phyloP scores from a whole-genome alignment of 2,797 vertebrate genomes.

The Neopelma chrysocephalum region DNA sequence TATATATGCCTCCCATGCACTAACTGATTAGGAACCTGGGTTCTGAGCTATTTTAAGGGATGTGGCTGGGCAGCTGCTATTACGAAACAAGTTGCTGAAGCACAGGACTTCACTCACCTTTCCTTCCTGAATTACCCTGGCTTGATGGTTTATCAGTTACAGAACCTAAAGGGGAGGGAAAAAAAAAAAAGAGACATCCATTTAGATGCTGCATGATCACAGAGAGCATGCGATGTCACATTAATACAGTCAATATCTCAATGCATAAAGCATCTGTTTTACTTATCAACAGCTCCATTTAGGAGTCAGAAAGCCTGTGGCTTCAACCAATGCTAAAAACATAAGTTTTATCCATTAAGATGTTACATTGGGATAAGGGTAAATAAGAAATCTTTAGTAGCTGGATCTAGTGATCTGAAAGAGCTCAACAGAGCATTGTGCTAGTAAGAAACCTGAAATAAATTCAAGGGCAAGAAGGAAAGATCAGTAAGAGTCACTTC shows the following conservation, averaged over 20 bases:
- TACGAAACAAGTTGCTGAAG: conserved; percentile 39
- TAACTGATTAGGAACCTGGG: neutral
- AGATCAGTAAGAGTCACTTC: conserved; percentile 1
- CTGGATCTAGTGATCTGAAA: neutral
- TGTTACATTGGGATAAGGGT: neutral
- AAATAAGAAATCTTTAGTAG: conserved; percentile 15
- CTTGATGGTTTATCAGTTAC: conserved; percentile 94
- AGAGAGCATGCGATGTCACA: neutral
- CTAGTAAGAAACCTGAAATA: conserved; percentile 22
- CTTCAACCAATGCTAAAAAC: neutral
- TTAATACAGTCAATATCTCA: neutral
- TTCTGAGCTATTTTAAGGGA: neutral
- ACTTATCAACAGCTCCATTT: neutral
- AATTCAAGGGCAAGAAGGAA: conserved; percentile 20
- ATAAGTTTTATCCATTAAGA: neutral
- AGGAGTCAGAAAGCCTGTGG: neutral
- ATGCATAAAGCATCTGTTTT: neutral
- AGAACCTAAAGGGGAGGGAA: conserved; percentile 82
- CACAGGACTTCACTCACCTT: conserved; percentile 90
- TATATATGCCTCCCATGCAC: neutral
- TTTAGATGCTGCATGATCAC: neutral
- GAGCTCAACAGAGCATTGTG: neutral
- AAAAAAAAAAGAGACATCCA: neutral
- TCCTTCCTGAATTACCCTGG: conserved; percentile 92
- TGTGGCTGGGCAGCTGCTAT: neutral